Conservation (phyloP, 2,888 invertebrate species). For the Liopterus haemorrhoidalis region DNA sequence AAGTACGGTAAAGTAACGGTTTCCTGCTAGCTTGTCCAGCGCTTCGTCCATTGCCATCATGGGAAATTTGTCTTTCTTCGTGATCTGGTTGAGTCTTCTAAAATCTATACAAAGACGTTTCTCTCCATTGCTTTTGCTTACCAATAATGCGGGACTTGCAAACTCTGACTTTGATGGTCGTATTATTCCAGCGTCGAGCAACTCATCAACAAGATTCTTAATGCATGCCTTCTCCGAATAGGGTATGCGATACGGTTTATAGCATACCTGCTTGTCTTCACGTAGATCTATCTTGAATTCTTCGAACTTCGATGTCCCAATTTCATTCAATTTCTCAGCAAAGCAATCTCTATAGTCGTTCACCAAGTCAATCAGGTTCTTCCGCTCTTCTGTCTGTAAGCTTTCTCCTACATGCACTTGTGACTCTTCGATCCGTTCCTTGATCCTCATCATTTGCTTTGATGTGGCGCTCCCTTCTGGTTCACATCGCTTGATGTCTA, state of each 20-base stretch:
- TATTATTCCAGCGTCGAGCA: constrained; percentile 23
- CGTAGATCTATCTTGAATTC: constrained; percentile 25
- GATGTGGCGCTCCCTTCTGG: too few species aligned
- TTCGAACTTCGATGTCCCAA: too few species aligned
- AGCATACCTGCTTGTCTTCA: too few species aligned
- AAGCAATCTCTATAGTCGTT: too few species aligned
- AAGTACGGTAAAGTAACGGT: constrained; percentile 29
- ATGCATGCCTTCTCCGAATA: too few species aligned
- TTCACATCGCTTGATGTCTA: too few species aligned
- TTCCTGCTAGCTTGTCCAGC: constrained; percentile 27
- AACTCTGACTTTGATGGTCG: constrained; percentile 27
- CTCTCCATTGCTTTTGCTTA: constrained; percentile 24
- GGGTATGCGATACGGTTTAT: constrained; percentile 28
- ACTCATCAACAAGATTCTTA: too few species aligned
- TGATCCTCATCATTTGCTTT: too few species aligned
- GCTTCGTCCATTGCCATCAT: constrained; percentile 33
- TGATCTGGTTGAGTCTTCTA: constrained; percentile 31
- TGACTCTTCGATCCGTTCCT: too few species aligned
- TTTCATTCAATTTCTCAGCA: constrained; percentile 18
- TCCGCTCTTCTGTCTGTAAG: too few species aligned
- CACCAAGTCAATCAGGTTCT: too few species aligned
- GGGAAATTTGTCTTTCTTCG: constrained; percentile 33
- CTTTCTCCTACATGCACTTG: too few species aligned
- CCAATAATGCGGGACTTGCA: constrained; percentile 20
- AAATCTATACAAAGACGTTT: constrained; percentile 28